These are phyloP conservation scores for Lepidochitona cinerea DNA, from an alignment of 2,888 invertebrate genomes.

Conservation along the genomic window DNA sequence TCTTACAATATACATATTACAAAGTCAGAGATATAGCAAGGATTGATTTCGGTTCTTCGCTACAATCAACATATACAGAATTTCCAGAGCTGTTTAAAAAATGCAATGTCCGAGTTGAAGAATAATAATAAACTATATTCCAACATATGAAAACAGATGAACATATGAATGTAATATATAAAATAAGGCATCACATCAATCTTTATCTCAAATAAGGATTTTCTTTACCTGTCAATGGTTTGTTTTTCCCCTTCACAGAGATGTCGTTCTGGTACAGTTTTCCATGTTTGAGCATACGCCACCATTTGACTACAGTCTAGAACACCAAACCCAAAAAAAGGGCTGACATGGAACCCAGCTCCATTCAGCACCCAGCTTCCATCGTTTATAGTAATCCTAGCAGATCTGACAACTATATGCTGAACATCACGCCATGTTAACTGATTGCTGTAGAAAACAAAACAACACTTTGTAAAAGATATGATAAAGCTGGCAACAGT, in stretches of 20 bases:
- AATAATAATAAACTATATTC: not conserved
- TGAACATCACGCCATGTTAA: conserved; percentile 70
- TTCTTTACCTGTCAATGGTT: conserved; percentile 38
- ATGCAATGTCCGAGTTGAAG: too few relatives aligned
- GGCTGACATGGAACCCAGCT: conserved; percentile 65
- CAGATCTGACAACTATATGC: conserved; percentile 63
- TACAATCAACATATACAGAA: too few relatives aligned
- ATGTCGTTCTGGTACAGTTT: conserved; percentile 64
- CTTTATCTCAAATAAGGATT: too few relatives aligned
- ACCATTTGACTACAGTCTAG: conserved; percentile 68
- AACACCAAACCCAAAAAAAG: conserved; percentile 67
- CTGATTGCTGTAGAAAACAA: conserved; percentile 57
- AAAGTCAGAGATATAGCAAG: too few relatives aligned
- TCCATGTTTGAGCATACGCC: conserved; percentile 63
- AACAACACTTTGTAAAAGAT: too few relatives aligned
- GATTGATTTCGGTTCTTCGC: too few relatives aligned
- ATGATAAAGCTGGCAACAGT: too few relatives aligned
- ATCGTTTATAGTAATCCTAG: conserved; percentile 69
- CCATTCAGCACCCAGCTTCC: conserved; percentile 73
- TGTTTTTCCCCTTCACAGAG: conserved; percentile 49
- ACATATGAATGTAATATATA: not conserved
- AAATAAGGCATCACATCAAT: not conserved
- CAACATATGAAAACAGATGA: not conserved
- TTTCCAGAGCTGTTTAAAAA: too few relatives aligned
- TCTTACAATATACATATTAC: too few relatives aligned